These are phyloP conservation scores for Picus viridis DNA, from an alignment of 2,797 vertebrate genomes.

Conservation along the genomic window DNA sequence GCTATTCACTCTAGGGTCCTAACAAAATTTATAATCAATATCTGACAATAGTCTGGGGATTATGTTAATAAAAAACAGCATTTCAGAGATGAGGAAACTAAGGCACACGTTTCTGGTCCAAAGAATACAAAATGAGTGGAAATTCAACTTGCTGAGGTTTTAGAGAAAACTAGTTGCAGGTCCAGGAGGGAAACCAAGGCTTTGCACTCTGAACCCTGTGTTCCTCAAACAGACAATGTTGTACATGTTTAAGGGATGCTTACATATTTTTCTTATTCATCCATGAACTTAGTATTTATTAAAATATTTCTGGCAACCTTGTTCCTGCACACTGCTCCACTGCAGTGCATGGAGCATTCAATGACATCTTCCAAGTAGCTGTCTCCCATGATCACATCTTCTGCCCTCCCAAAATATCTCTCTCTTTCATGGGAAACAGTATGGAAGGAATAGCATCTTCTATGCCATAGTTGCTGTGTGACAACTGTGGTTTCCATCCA, in stretches of 20 bases:
- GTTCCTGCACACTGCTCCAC: neutral
- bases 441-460: conserved; percentile 55
- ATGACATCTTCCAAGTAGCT: neutral
- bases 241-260: neutral
- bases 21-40: neutral
- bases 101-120: neutral
- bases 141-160: neutral
- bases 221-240: neutral
- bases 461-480: conserved; percentile 55
- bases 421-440: conserved; percentile 45
- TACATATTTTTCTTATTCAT: neutral
- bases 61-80: neutral
- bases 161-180: neutral
- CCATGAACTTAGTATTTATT: neutral
- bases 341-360: neutral
- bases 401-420: conserved; percentile 69
- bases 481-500: conserved; percentile 57
- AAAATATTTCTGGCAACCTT: neutral
- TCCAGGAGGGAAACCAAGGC: neutral
- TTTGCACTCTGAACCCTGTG: neutral
- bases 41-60: neutral
- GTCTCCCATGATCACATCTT: conserved; percentile 43
- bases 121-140: neutral
- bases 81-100: neutral
- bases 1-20: neutral